Conservation (phyloP, 1,140 invertebrate genomes). For the Scaptomyza graminum region DNA sequence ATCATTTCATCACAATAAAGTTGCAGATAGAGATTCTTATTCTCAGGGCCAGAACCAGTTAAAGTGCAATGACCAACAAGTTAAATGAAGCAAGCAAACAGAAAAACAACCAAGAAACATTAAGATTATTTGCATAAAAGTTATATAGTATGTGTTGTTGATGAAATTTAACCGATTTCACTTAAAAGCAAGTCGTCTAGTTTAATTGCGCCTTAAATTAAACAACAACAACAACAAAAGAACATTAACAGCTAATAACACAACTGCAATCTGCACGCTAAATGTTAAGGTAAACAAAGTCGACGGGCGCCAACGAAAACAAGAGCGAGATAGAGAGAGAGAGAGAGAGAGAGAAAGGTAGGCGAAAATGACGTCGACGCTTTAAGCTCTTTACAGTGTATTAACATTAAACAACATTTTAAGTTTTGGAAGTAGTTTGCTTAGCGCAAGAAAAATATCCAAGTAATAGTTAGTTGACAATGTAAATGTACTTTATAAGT, state of each 20-base stretch:
- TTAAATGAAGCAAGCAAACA: slow-evolving; percentile 11
- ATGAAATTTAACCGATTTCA: not conserved
- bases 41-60: slow-evolving; percentile 11
- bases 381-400: not conserved
- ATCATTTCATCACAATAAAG: slow-evolving; percentile 20
- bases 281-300: slow-evolving; percentile 45
- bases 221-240: slow-evolving; percentile 17
- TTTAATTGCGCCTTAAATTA: slow-evolving; percentile 28
- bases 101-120: too few relatives aligned
- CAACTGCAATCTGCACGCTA: slow-evolving; percentile 37
- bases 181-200: not conserved
- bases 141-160: slow-evolving; percentile 4
- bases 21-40: not conserved
- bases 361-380: slow-evolving; percentile 8
- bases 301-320: slow-evolving; percentile 1
- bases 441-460: too few relatives aligned
- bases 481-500: too few relatives aligned
- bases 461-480: not conserved
- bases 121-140: slow-evolving; percentile 9
- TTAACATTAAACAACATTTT: not conserved
- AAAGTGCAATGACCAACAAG: slow-evolving; percentile 44
- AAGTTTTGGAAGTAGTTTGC: not conserved
- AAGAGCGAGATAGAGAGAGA: slow-evolving; percentile 5
- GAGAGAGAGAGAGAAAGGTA: not conserved
- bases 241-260: slow-evolving; percentile 4